Evolutionary conservation across 2,888 invertebrate genomes (phyloP).

Genomic region (Deilephila porcellus): DNA sequence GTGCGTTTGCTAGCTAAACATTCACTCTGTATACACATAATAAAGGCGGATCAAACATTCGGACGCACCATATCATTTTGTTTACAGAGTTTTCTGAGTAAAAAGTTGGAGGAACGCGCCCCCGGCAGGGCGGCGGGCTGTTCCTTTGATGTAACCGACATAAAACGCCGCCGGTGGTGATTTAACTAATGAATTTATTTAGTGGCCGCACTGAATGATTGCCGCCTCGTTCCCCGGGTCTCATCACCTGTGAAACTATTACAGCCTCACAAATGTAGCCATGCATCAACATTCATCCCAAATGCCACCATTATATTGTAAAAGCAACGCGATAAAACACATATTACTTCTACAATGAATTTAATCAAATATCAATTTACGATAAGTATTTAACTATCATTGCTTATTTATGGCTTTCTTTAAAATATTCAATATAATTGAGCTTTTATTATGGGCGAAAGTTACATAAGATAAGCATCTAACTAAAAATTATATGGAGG

Average conservation of each 20-base stretch:
- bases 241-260: constrained; percentile 39
- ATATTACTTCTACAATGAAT: background rate
- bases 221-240: constrained; percentile 53
- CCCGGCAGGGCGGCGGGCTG: constrained; percentile 71
- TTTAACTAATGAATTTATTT: constrained; percentile 86
- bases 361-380: background rate
- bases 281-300: background rate
- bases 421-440: too few relatives aligned
- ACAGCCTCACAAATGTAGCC: background rate
- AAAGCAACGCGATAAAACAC: background rate
- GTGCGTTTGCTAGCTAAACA: constrained; percentile 75
- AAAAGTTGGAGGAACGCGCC: constrained; percentile 80
- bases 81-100: constrained; percentile 84
- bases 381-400: too few relatives aligned
- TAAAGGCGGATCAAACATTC: constrained; percentile 84
- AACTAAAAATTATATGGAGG: too few relatives aligned
- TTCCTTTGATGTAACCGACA: constrained; percentile 84
- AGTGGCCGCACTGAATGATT: constrained; percentile 76
- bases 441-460: too few relatives aligned
- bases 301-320: background rate
- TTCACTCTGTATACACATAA: constrained; percentile 78
- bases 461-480: too few relatives aligned
- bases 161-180: constrained; percentile 84
- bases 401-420: too few relatives aligned
- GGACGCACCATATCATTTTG: constrained; percentile 82